These are phyloP conservation scores for Epinotia nisella DNA, from an alignment of 2,888 invertebrate species.

Conservation along the genomic window DNA sequence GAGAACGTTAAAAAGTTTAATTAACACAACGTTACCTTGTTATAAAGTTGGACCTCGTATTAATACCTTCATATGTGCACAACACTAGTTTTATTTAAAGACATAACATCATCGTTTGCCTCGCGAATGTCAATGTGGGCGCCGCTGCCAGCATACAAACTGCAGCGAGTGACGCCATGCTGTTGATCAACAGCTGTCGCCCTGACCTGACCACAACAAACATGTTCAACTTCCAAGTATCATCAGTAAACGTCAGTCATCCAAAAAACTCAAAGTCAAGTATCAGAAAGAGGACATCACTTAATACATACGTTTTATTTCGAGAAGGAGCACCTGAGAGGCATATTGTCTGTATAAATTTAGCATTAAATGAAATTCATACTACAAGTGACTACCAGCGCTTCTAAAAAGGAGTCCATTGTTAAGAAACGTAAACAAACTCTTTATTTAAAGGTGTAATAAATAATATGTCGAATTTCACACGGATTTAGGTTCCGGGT, in stretches of 20 bases:
- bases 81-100: conserved; percentile 24
- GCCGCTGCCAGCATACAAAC: conserved; percentile 19
- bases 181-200: conserved; percentile 31
- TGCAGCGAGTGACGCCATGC: conserved; percentile 18
- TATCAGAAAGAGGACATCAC: neutral
- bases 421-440: no score
- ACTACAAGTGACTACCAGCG: no score
- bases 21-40: no score
- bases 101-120: conserved; percentile 16
- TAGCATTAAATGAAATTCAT: no score
- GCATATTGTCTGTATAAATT: neutral
- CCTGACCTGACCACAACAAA: conserved; percentile 1
- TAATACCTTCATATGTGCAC: no score
- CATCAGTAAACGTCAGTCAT: neutral
- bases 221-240: neutral
- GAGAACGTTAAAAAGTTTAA: no score
- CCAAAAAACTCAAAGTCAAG: neutral
- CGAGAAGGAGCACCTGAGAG: neutral
- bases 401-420: no score
- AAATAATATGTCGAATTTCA: no score
- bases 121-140: conserved; percentile 12
- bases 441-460: neutral
- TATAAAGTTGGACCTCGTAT: no score
- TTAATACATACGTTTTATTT: neutral
- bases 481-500: no score